Base-by-base conservation (phyloP, 2,888 invertebrate species). In the Chirona hameri region DNA sequence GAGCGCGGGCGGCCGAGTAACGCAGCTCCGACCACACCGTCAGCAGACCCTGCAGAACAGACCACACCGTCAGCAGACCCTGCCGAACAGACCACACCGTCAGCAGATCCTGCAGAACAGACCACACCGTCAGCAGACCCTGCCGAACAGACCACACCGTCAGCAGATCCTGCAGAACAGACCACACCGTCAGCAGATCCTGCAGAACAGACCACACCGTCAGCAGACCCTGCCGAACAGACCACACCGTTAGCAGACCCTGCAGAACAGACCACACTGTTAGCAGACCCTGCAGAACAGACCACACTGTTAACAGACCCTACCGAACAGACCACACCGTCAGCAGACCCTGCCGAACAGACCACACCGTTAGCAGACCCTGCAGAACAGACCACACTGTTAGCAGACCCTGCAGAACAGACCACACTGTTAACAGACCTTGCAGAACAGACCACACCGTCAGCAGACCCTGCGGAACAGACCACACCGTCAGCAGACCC, bases 1-100 rank as follows among this genome's bases (percentile, higher is more conserved):
- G 82, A n/a, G 84, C 83, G 29, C 84, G 81, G 10, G 83, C 83
- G 69, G 84, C 84, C 29, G 82, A 82, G 82, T 83, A 65, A 65
- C 84, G 83, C 24, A 84, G 83, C 31, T 79, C 76, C n/a, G 83
- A 83, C 82, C 83, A 83, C 1, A 83, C 83, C 83, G 81, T 83
- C 72, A 84, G 46, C 69, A 83, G 83, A 21, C 83, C 84, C 84
- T 84, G 82, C 24, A 2, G 7, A 24, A 24, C 24, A 57, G 24
- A 60, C 1, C 24, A 21, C 2, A 21, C 60, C 60, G 2, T 24
- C 21, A 21, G 60, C 60, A 7, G 24, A 29, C 14, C 12, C 12
- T 27, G 12, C 14, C 10, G 14, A 10, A n/a, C 29, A 27, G 29
- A n/a, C 4, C 69, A 9, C 29, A 69, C 69, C 39, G 7, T n/a